phyloP scores from a whole-genome alignment of 2,113 vertebrate species.

The Microtus richardsoni region DNA sequence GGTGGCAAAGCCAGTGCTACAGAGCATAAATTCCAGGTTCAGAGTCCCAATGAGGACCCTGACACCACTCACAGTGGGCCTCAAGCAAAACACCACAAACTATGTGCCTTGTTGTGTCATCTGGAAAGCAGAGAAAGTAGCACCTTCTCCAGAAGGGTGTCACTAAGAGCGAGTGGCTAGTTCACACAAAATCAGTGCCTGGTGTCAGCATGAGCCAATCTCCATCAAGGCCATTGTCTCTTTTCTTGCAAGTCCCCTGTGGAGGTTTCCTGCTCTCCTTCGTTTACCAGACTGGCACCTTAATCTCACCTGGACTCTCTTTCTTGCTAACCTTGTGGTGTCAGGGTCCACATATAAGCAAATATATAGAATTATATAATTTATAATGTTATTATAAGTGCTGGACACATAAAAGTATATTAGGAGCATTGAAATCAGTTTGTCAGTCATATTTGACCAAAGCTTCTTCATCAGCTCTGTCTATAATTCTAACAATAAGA shows the following conservation, averaged over 20 bases:
- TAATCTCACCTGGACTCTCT: background rate
- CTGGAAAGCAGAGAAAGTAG: background rate
- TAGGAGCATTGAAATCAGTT: background rate
- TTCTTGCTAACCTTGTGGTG: background rate
- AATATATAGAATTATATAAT: too few species aligned
- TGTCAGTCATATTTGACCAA: background rate
- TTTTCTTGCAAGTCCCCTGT: background rate
- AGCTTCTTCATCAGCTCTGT: background rate
- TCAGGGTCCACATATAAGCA: too few species aligned
- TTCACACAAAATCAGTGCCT: background rate
- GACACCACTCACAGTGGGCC: background rate
- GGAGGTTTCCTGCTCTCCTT: background rate
- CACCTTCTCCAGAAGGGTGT: background rate
- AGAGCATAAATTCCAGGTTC: background rate
- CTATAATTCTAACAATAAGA: conserved; percentile 35
- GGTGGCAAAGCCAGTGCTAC: background rate
- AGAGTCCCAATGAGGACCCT: background rate
- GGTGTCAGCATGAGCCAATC: background rate
- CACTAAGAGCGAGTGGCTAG: background rate
- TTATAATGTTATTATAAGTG: background rate
- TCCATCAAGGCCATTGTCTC: background rate
- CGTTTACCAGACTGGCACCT: background rate
- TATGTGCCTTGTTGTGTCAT: background rate
- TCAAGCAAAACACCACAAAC: background rate
- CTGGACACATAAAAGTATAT: background rate